Evolutionary conservation across 2,888 invertebrate species (phyloP).

Genomic region (Hermaeophaga mercurialis): DNA sequence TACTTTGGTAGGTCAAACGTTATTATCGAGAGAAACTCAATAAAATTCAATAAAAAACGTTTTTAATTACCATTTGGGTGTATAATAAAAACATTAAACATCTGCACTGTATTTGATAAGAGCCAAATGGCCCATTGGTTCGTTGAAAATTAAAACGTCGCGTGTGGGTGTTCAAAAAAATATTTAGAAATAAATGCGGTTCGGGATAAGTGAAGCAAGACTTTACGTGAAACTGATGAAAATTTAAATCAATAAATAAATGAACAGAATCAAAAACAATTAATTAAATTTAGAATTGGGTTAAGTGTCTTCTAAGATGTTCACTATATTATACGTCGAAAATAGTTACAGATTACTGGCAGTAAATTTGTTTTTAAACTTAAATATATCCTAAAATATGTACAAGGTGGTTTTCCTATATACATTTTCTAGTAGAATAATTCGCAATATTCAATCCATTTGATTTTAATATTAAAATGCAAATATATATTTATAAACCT

Average conservation of each 20-base stretch:
- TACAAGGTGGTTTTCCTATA: too few relatives aligned
- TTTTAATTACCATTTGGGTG: constrained; percentile 29
- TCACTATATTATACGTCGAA: too few relatives aligned
- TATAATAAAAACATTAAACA: constrained; percentile 32
- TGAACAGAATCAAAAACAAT: neutral
- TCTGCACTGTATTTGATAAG: constrained; percentile 29
- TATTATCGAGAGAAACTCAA: constrained; percentile 13
- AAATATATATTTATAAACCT: too few relatives aligned
- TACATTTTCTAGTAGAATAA: too few relatives aligned
- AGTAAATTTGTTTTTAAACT: too few relatives aligned
- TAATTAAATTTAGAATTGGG: neutral
- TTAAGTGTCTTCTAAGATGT: neutral
- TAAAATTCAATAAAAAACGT: constrained; percentile 29
- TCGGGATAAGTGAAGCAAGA: constrained; percentile 2
- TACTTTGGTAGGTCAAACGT: neutral
- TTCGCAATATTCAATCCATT: too few relatives aligned
- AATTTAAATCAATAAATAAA: neutral
- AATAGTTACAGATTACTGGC: too few relatives aligned
- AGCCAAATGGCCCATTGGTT: constrained; percentile 19
- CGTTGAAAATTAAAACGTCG: constrained; percentile 9
- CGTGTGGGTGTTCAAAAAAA: constrained; percentile 3
- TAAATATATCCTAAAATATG: too few relatives aligned
- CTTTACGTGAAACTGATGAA: neutral
- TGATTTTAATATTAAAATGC: too few relatives aligned
- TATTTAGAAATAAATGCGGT: constrained; percentile 4